Percentiles rank a stretch among this genome's conserved stretches.
Conservation (phyloP, 2,888 invertebrate genomes). For the Diaperis boleti region DNA sequence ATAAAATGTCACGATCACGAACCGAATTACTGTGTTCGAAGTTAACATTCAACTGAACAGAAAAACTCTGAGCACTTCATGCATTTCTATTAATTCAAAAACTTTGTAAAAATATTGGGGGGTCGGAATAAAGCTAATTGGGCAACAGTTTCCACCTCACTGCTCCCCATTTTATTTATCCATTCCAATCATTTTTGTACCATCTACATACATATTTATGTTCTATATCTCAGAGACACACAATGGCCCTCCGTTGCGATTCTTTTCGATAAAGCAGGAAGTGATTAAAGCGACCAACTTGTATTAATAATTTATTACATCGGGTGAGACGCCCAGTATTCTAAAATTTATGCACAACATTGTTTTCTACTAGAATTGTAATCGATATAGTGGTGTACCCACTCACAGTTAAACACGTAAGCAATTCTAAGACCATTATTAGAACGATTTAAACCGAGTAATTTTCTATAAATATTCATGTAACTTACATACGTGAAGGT, state of each 20-base stretch:
- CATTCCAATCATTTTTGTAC: not conserved
- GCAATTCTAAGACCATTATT: slow-evolving; percentile 25
- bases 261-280: slow-evolving; percentile 9
- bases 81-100: too few relatives aligned
- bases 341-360: slow-evolving; percentile 17
- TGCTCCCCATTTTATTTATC: not conserved
- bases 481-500: slow-evolving; percentile 22
- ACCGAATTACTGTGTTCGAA: too few relatives aligned
- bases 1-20: too few relatives aligned
- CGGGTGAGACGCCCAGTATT: slow-evolving; percentile 5
- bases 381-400: slow-evolving; percentile 22
- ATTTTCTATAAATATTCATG: slow-evolving; percentile 31
- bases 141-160: too few relatives aligned
- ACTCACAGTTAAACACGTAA: slow-evolving; percentile 29
- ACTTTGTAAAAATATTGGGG: too few relatives aligned
- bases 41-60: too few relatives aligned
- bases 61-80: too few relatives aligned
- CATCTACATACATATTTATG: not conserved
- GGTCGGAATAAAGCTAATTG: too few relatives aligned
- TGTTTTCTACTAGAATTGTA: slow-evolving; percentile 7
- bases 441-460: slow-evolving; percentile 27
- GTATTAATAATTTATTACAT: slow-evolving; percentile 9
- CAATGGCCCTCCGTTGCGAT: not conserved
- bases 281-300: slow-evolving; percentile 12
- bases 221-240: not conserved